Conservation (phyloP, 2,113 vertebrate species). For the Gracilinanus agilis region DNA sequence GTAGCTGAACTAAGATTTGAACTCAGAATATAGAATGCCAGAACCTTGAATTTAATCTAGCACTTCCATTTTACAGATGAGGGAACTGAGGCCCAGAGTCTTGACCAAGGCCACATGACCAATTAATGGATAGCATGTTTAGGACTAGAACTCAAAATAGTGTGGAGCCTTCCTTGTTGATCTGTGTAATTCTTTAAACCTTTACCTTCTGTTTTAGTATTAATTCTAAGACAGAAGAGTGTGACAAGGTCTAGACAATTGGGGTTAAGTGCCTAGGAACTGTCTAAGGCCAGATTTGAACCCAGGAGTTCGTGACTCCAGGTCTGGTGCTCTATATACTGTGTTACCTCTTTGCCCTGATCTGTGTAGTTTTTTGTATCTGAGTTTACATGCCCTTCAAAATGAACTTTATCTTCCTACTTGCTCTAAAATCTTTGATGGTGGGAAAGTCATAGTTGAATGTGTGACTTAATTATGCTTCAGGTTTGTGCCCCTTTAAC, state of each 20-base stretch:
- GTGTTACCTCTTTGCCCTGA: not conserved
- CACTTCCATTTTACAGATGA: too few species aligned
- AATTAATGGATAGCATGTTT: not conserved
- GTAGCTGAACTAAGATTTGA: too few species aligned
- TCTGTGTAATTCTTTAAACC: not conserved
- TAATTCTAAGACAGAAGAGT: too few species aligned
- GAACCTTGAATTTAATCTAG: not conserved
- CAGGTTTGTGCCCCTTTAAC: rapidly evolving
- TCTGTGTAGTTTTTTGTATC: not conserved
- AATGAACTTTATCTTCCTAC: not conserved
- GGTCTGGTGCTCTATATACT: too few species aligned
- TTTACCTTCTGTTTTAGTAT: too few species aligned
- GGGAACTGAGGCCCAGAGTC: not conserved
- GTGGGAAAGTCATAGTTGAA: not conserved
- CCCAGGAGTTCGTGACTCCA: too few species aligned
- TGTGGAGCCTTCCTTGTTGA: not conserved
- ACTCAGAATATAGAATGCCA: too few species aligned
- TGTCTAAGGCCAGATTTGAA: too few species aligned
- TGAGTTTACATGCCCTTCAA: not conserved
- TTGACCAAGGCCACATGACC: not conserved
- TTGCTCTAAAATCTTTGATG: not conserved
- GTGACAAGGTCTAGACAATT: too few species aligned
- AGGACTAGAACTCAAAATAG: not conserved
- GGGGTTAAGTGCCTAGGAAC: too few species aligned
- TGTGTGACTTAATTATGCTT: too few species aligned